phyloP scores from a whole-genome alignment of 1,140 invertebrate species.

The Chlorops oryzae region DNA sequence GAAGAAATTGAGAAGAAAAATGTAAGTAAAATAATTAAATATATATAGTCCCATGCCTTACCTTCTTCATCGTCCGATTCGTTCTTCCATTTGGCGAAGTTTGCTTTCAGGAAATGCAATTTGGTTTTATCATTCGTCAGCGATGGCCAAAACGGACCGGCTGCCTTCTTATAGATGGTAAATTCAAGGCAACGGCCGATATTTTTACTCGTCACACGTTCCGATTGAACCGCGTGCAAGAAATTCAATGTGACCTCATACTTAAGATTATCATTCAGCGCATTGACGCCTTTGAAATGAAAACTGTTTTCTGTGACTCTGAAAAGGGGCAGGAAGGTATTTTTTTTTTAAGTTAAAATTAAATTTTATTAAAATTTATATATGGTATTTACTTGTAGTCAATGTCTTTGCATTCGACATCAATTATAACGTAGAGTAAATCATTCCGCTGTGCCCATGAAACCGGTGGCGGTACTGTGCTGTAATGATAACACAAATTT shows the following conservation, averaged over 20 bases:
- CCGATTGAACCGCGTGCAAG: conserved; percentile 73
- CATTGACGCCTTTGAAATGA: conserved; percentile 76
- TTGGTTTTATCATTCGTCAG: conserved; percentile 84
- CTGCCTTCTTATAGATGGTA: conserved; percentile 55
- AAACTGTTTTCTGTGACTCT: conserved; percentile 72
- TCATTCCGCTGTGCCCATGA: conserved; percentile 86
- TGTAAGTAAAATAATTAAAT: background rate
- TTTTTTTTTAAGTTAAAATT: too few relatives aligned
- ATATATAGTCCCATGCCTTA: conserved; percentile 13
- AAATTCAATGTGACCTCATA: conserved; percentile 82
- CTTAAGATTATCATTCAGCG: conserved; percentile 72
- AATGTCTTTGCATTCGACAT: conserved; percentile 83
- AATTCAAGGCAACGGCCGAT: conserved; percentile 73
- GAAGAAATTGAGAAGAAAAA: background rate
- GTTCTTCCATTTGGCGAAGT: conserved; percentile 96
- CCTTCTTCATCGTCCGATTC: conserved; percentile 66
- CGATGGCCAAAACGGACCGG: conserved; percentile 77
- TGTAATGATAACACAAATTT: too few relatives aligned
- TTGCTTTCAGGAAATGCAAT: conserved; percentile 92
- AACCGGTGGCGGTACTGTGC: conserved; percentile 68
- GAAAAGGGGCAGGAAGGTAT: conserved; percentile 14
- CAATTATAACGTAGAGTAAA: conserved; percentile 78
- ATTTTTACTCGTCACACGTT: conserved; percentile 63
- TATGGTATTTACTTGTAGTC: conserved; percentile 59
- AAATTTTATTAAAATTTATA: too few relatives aligned